Percentiles rank a stretch among this genome's conserved stretches.
These are phyloP conservation scores for Leucophora obtusa DNA, from an alignment of 2,888 invertebrate species.

Conservation along the genomic window DNA sequence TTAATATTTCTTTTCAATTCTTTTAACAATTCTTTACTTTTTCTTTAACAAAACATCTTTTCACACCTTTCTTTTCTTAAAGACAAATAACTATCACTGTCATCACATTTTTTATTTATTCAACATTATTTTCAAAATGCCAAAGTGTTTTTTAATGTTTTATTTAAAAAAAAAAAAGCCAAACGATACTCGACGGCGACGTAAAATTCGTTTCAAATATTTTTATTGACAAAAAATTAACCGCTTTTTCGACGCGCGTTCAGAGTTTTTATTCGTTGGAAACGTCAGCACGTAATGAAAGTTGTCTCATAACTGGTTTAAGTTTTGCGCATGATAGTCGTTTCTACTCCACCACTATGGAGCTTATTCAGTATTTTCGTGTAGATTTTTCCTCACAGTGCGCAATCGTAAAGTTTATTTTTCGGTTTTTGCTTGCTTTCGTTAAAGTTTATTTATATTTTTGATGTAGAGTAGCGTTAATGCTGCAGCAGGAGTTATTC, in stretches of 20 bases:
- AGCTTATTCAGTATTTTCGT: constrained; percentile 36
- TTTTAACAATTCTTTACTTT: background rate
- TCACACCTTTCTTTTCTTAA: constrained; percentile 48
- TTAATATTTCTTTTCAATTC: constrained; percentile 24
- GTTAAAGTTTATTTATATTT: constrained; percentile 42
- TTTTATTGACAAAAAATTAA: constrained; percentile 33
- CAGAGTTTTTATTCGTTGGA: constrained; percentile 63
- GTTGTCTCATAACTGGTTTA: constrained; percentile 78
- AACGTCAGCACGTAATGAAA: constrained; percentile 77
- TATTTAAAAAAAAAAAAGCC: background rate
- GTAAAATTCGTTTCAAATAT: constrained; percentile 43
- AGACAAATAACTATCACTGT: constrained; percentile 29
- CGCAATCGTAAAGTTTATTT: constrained; percentile 57
- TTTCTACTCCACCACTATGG: constrained; percentile 8
- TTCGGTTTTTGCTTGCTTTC: constrained; percentile 43
- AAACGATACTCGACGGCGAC: constrained; percentile 19
- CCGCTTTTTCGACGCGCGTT: constrained; percentile 48
- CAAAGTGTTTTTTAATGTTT: constrained; percentile 56
- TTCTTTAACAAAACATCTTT: constrained; percentile 10
- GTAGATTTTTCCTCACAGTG: constrained; percentile 48
- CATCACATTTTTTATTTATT: constrained; percentile 47
- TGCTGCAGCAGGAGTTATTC: constrained; percentile 51
- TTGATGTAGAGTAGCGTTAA: constrained; percentile 36
- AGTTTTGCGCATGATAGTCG: constrained; percentile 67
- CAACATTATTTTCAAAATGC: constrained; percentile 59